A percentile compares a stretch with the other conserved stretches of the same genome.
phyloP scores from a whole-genome alignment of 2,113 vertebrate genomes.

The Misgurnus mizolepis region DNA sequence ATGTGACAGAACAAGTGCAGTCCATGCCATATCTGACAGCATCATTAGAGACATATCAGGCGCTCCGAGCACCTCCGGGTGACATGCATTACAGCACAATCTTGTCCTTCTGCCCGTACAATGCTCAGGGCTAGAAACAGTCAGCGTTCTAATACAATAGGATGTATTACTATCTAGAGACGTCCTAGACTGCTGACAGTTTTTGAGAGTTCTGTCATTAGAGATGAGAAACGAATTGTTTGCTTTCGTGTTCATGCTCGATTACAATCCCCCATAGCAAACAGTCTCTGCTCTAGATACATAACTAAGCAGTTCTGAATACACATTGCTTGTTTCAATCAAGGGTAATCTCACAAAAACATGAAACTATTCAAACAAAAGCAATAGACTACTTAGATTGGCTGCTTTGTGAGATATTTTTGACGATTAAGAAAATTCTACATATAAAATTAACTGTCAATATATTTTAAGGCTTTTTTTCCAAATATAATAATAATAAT shows the following conservation, averaged over 20 bases:
- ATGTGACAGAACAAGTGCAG: slow-evolving; percentile 15
- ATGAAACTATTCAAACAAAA: too few species aligned
- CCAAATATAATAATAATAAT: too few species aligned
- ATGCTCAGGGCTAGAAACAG: slow-evolving; percentile 29
- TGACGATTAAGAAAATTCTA: too few species aligned
- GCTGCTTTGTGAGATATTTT: too few species aligned
- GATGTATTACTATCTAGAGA: slow-evolving; percentile 29
- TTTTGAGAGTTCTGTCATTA: slow-evolving; percentile 16
- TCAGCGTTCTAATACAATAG: slow-evolving; percentile 24
- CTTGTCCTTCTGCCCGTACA: slow-evolving; percentile 29
- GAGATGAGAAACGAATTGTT: slow-evolving; percentile 25
- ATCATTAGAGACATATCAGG: slow-evolving; percentile 34
- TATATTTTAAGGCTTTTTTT: too few species aligned
- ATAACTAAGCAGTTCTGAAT: slow-evolving; percentile 29
- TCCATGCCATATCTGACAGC: slow-evolving; percentile 9
- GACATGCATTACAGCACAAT: slow-evolving; percentile 16
- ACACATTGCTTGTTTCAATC: slow-evolving; percentile 8
- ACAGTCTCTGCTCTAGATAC: slow-evolving; percentile 29
- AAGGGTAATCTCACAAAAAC: too few species aligned
- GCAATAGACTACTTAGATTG: too few species aligned
- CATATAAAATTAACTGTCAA: too few species aligned
- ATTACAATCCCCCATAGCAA: slow-evolving; percentile 35
- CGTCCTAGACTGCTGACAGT: slow-evolving; percentile 13
- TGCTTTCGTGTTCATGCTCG: slow-evolving; percentile 3
- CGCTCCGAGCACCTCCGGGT: slow-evolving; percentile 20